phyloP scores from a whole-genome alignment of 2,797 vertebrate species.

The Botia kubotai region DNA sequence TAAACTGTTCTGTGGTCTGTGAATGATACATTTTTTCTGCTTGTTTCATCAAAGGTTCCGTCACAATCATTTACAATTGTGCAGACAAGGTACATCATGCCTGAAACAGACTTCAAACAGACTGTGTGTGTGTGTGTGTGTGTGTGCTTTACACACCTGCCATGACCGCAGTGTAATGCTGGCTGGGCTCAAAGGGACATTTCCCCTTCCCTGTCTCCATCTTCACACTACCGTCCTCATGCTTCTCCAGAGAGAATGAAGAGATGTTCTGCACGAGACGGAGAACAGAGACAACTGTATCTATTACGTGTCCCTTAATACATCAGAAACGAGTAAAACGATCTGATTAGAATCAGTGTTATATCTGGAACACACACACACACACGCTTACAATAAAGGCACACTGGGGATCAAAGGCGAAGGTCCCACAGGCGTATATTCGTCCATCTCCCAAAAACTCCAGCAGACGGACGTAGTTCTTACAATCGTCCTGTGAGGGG shows the following conservation, averaged over 20 bases:
- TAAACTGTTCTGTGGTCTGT: no score
- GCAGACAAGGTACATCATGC: no score
- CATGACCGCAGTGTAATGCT: constrained; percentile 89
- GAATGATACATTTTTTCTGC: no score
- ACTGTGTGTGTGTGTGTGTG: neutral
- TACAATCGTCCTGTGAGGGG: constrained; percentile 83
- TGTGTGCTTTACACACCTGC: constrained; percentile 75
- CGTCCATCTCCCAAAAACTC: constrained; percentile 80
- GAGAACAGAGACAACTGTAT: neutral
- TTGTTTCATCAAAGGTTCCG: no score
- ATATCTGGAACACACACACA: neutral
- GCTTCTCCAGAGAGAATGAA: constrained; percentile 78
- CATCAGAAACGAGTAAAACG: neutral
- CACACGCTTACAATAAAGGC: constrained; percentile 82
- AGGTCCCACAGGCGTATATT: constrained; percentile 87
- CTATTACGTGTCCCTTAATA: neutral
- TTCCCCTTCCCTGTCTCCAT: constrained; percentile 88
- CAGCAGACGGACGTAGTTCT: constrained; percentile 88
- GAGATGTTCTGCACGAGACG: constrained; percentile 75
- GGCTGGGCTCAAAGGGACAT: constrained; percentile 89
- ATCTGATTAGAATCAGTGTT: no score
- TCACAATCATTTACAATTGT: no score
- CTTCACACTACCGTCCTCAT: constrained; percentile 70
- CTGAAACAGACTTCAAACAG: no score
- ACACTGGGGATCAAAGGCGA: constrained; percentile 89